Percentiles rank a stretch among this genome's conserved stretches.
Conservation (phyloP, 2,888 invertebrate genomes). For the Pachymerium ferrugineum region DNA sequence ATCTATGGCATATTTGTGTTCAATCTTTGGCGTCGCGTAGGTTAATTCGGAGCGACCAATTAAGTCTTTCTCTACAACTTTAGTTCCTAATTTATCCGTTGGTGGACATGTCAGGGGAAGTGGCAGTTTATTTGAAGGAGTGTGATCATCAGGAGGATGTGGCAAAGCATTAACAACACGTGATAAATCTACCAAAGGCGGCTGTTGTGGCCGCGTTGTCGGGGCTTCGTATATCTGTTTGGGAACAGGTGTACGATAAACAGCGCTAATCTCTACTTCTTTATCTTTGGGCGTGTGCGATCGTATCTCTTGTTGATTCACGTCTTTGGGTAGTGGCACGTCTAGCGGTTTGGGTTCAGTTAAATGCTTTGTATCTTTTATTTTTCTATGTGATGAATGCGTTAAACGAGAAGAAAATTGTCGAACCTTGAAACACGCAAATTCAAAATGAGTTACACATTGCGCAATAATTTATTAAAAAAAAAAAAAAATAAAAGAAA, state of each 20-base stretch:
- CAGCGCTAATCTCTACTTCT: neutral
- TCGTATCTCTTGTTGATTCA: neutral
- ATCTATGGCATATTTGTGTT: neutral
- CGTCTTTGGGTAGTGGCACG: neutral
- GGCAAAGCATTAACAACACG: constrained; percentile 25
- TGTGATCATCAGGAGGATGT: neutral
- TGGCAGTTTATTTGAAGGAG: neutral
- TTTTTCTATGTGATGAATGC: too few species aligned
- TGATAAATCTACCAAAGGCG: constrained; percentile 28
- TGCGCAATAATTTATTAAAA: too few species aligned
- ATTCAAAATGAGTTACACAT: too few species aligned
- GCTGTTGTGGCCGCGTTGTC: neutral
- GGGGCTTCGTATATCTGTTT: neutral
- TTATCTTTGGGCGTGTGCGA: neutral
- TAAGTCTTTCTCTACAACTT: too few species aligned
- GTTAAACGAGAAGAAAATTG: too few species aligned
- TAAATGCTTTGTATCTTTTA: neutral
- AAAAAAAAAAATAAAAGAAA: too few species aligned
- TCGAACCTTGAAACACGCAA: neutral
- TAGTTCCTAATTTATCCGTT: neutral
- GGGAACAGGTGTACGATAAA: neutral
- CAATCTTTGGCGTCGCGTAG: neutral
- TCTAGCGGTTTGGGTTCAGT: neutral
- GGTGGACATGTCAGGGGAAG: neutral
- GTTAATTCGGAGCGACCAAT: neutral